These are phyloP conservation scores for Drosophila eohydei DNA, from an alignment of 2,888 invertebrate species.

Conservation along the genomic window DNA sequence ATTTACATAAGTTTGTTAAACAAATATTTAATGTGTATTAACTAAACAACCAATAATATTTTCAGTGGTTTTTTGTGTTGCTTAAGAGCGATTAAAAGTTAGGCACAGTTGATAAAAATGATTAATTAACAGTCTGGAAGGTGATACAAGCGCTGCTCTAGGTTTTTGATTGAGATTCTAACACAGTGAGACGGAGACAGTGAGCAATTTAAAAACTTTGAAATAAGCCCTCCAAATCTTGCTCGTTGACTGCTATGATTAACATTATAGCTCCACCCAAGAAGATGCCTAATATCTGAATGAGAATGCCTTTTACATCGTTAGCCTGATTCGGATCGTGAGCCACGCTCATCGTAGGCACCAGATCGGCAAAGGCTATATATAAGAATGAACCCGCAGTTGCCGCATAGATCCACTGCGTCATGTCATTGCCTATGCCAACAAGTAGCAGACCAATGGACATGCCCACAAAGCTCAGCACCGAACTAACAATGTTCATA, in stretches of 20 bases:
- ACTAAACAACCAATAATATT: not conserved
- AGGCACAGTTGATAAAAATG: not conserved
- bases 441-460: slow-evolving; percentile 88
- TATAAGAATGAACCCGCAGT: slow-evolving; percentile 93
- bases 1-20: not conserved
- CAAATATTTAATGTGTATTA: not conserved
- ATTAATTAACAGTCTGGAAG: not conserved
- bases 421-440: slow-evolving; percentile 89
- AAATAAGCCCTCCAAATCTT: slow-evolving; percentile 79
- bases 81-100: slow-evolving; percentile 14
- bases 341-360: slow-evolving; percentile 88
- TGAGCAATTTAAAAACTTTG: slow-evolving; percentile 27
- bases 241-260: slow-evolving; percentile 90
- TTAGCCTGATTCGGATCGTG: slow-evolving; percentile 86
- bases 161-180: slow-evolving; percentile 48
- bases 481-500: slow-evolving; percentile 90
- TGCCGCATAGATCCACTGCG: slow-evolving; percentile 91
- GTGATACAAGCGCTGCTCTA: slow-evolving; percentile 2
- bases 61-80: slow-evolving; percentile 10
- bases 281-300: slow-evolving; percentile 89
- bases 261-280: slow-evolving; percentile 90
- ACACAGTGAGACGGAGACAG: not conserved
- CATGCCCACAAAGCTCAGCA: slow-evolving; percentile 91
- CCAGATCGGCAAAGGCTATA: slow-evolving; percentile 92
- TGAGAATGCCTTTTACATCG: slow-evolving; percentile 86